A percentile compares a stretch with the other conserved stretches of the same genome.
Conservation (phyloP, 2,888 invertebrate genomes). For the Platynereis dumerilii region DNA sequence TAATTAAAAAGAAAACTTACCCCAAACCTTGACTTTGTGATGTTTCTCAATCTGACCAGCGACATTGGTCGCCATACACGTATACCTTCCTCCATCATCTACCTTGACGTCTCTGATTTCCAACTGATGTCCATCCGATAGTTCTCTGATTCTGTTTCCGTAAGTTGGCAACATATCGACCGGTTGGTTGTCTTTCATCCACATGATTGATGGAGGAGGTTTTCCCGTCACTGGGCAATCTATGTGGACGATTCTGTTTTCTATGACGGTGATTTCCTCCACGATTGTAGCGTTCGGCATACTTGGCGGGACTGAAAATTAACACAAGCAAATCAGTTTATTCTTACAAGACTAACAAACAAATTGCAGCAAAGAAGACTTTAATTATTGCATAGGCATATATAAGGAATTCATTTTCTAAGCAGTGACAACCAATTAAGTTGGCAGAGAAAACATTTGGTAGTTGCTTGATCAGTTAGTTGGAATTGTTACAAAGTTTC, state of each 20-base stretch:
- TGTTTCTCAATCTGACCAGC: constrained; percentile 63
- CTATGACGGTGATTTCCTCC: constrained; percentile 50
- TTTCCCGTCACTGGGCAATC: constrained; percentile 59
- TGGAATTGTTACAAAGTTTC: too few relatives aligned
- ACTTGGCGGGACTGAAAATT: constrained; percentile 36
- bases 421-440: too few relatives aligned
- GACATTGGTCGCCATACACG: constrained; percentile 65
- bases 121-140: constrained; percentile 53
- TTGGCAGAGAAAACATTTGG: too few relatives aligned
- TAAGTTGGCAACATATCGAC: constrained; percentile 50
- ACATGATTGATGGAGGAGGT: constrained; percentile 62
- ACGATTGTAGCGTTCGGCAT: constrained; percentile 15
- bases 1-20: constrained; percentile 41
- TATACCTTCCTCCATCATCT: constrained; percentile 63
- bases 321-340: not conserved
- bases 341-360: too few relatives aligned
- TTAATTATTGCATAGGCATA: too few relatives aligned
- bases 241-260: constrained; percentile 58
- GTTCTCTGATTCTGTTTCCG: constrained; percentile 44
- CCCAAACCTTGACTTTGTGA: constrained; percentile 61
- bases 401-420: too few relatives aligned
- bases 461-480: too few relatives aligned
- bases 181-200: constrained; percentile 54
- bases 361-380: too few relatives aligned
- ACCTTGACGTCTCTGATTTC: constrained; percentile 45